phyloP scores from a whole-genome alignment of 1,140 invertebrate species.

The Formica exsecta region DNA sequence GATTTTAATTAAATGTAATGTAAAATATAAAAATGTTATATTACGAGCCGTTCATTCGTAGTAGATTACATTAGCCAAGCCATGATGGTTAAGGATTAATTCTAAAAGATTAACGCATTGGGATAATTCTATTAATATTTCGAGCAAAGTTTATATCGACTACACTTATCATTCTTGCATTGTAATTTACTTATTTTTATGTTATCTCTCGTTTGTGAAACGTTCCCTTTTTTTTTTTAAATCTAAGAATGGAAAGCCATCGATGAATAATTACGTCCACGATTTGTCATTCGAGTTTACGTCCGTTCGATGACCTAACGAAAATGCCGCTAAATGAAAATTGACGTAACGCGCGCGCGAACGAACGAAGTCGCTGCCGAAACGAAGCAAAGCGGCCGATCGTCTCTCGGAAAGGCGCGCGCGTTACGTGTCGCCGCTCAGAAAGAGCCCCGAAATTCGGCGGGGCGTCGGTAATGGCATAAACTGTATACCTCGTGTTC shows the following conservation, averaged over 20 bases:
- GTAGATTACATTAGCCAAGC: neutral
- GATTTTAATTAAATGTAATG: neutral
- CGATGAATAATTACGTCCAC: constrained; percentile 20
- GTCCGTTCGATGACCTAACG: constrained; percentile 47
- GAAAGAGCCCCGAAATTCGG: constrained; percentile 77
- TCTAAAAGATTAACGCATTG: neutral
- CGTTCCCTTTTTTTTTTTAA: neutral
- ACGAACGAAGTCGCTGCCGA: neutral
- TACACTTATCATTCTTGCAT: neutral
- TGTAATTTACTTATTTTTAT: neutral
- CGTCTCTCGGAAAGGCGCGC: constrained; percentile 44
- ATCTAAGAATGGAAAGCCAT: constrained; percentile 20
- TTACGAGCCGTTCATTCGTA: neutral
- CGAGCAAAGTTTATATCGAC: neutral
- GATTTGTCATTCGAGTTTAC: constrained; percentile 40
- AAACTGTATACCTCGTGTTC: constrained; percentile 79
- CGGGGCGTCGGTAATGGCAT: constrained; percentile 80
- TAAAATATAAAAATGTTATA: neutral
- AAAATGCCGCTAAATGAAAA: constrained; percentile 55
- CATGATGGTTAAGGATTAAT: neutral
- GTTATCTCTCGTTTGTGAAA: neutral
- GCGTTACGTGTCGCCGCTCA: constrained; percentile 63
- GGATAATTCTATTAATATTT: constrained; percentile 18
- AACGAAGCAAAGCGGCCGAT: constrained; percentile 40
- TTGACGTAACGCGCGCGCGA: constrained; percentile 39